phyloP scores from a whole-genome alignment of 1,140 invertebrate species.

The Platyscapa corneri region DNA sequence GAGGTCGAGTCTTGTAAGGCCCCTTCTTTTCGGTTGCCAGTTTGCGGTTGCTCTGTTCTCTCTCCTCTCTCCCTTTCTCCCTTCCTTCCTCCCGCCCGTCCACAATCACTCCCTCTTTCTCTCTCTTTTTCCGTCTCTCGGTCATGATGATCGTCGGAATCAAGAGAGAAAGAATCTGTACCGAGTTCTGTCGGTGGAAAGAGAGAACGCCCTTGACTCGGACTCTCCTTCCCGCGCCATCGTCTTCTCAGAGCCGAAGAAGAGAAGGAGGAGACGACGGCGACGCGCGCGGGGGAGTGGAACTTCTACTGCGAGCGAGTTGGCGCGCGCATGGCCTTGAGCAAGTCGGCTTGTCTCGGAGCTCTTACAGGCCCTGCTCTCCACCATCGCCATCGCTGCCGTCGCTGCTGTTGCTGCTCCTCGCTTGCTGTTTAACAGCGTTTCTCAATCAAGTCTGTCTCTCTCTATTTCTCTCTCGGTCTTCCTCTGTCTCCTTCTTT shows the following conservation, averaged over 20 bases:
- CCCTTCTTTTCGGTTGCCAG: conserved; percentile 50
- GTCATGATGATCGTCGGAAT: not conserved
- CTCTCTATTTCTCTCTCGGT: not conserved
- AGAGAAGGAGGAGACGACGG: not conserved
- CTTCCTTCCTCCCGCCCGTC: not conserved
- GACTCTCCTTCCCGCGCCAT: conserved; percentile 52
- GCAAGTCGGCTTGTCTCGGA: conserved; percentile 66
- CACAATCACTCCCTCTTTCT: conserved; percentile 6
- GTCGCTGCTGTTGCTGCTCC: conserved; percentile 2
- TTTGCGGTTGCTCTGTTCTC: not conserved
- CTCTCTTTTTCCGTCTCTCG: not conserved
- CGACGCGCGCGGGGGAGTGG: conserved; percentile 66
- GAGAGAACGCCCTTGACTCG: conserved; percentile 71
- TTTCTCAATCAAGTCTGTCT: conserved; percentile 65
- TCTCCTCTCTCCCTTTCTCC: conserved; percentile 44
- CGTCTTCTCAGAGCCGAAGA: not conserved
- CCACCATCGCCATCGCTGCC: not conserved
- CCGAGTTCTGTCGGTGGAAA: conserved; percentile 26
- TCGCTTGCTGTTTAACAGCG: conserved; percentile 59
- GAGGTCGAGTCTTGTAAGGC: conserved; percentile 34
- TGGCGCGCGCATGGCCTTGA: conserved; percentile 65
- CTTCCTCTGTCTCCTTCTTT: not conserved
- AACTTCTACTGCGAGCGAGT: conserved; percentile 52
- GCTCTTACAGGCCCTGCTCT: conserved; percentile 5
- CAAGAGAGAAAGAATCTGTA: conserved; percentile 10